Base-by-base conservation (phyloP, 2,113 vertebrate species). In the Rafetus swinhoei region DNA sequence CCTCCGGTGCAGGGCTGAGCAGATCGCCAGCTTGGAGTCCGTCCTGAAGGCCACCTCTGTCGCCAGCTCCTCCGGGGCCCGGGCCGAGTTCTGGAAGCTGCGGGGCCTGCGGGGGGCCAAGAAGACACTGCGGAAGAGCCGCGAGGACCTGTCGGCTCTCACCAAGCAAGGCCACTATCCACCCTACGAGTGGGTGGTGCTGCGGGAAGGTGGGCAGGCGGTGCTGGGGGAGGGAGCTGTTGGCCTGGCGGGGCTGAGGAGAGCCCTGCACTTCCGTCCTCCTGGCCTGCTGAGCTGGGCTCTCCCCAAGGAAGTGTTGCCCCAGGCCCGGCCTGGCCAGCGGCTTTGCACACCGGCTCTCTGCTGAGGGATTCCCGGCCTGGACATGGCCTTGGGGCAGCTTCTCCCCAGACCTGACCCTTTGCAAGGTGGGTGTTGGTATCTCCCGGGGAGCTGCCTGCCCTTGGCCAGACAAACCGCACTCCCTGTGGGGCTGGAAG, bases 21-120 rank as follows among this genome's bases (percentile, higher is more conserved):
- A 98, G 54, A 93, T 99, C 3, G 99, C 99, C 79, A 98, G 96
- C 52, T 79, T 98, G 16, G 99, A 99, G 96, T 97, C 98, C 0
- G 94, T 97, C 1, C 98, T 99, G 96, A 98, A 99, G 80, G 93
- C 95, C 0, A 94, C 96, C 0, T 97, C 97, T 0, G 79, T 91
- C 11, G 74, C 96, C 9, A 98, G 97, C 10, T 85, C 93, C 22
- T 94, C 98, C 0, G 98, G 98, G 2, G 97, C 98, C 1, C 98
- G 99, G 7, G 99, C 99, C 0, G 99, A 99, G 95, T 99, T 99
- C 96, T 99, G 99, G 99, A 99, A 99, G 96, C 98, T 99, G 80
- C 98, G 99, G 27, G 99, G 99, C 9, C 98, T 99, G 89, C 97
- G 99, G 9, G 99, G 99, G 27, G 98, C 99, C 94, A 99, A 99